phyloP scores from a whole-genome alignment of 2,113 vertebrate species.

The Zonotrichia leucophrys region DNA sequence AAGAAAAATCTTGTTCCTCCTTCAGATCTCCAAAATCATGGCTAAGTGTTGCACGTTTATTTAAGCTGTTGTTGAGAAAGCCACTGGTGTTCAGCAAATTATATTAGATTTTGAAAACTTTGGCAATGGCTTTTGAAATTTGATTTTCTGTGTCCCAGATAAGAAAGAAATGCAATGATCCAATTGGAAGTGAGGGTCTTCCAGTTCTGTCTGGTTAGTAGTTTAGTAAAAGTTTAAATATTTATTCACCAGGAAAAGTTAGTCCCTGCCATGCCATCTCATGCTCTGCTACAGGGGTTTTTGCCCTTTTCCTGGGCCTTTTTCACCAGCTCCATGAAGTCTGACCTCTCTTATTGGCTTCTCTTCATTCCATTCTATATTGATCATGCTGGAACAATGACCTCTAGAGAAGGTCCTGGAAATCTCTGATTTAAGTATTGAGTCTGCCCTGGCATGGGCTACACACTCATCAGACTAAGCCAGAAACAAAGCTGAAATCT shows the following conservation, averaged over 20 bases:
- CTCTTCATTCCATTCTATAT: not conserved
- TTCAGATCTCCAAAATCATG: not conserved
- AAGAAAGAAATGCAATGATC: not conserved
- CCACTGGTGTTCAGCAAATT: not conserved
- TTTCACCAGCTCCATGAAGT: not conserved
- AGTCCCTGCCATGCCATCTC: not conserved
- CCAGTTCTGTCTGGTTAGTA: not conserved
- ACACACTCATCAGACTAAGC: not conserved
- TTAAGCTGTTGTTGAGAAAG: not conserved
- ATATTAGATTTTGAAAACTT: not conserved
- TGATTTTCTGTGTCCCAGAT: not conserved
- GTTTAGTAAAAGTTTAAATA: not conserved
- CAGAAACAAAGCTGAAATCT: not conserved
- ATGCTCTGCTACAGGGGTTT: not conserved
- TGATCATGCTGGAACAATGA: not conserved
- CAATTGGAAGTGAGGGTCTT: not conserved
- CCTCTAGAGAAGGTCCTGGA: not conserved
- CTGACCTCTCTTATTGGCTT: not conserved
- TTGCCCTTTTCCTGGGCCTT: not conserved
- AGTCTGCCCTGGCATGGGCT: not conserved
- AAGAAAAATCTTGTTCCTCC: not conserved
- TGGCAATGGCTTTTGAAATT: not conserved
- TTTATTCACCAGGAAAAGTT: not conserved
- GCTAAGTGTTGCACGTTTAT: not conserved
- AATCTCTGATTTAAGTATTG: not conserved